Evolutionary conservation across 2,113 vertebrate genomes (phyloP).

Genomic region (Vulpes vulpes): DNA sequence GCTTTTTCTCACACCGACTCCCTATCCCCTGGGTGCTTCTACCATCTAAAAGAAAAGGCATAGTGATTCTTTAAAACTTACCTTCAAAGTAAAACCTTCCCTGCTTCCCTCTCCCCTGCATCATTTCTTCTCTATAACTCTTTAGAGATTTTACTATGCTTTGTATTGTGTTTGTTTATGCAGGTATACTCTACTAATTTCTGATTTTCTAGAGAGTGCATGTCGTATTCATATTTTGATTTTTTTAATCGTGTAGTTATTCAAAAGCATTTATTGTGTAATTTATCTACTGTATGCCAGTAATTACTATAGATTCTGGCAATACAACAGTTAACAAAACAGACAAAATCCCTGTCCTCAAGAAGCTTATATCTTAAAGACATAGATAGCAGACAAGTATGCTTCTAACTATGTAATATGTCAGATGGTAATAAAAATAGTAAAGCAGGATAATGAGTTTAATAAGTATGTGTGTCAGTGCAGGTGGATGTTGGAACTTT

Average conservation of each 20-base stretch:
- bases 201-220: background rate
- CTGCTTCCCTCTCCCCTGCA: background rate
- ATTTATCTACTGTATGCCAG: background rate
- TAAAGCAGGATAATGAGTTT: background rate
- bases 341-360: background rate
- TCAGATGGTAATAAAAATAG: background rate
- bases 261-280: background rate
- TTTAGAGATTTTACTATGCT: background rate
- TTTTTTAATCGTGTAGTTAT: background rate
- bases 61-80: background rate
- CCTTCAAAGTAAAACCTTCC: background rate
- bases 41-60: background rate
- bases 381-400: background rate
- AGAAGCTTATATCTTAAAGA: background rate
- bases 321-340: background rate
- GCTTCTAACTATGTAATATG: background rate
- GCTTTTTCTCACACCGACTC: background rate
- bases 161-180: background rate
- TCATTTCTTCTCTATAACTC: background rate
- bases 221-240: background rate
- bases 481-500: background rate
- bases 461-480: background rate
- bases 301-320: background rate
- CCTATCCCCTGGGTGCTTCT: background rate
- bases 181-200: background rate